These are phyloP conservation scores for Bubo bubo DNA, from an alignment of 2,113 vertebrate genomes.

Conservation along the genomic window DNA sequence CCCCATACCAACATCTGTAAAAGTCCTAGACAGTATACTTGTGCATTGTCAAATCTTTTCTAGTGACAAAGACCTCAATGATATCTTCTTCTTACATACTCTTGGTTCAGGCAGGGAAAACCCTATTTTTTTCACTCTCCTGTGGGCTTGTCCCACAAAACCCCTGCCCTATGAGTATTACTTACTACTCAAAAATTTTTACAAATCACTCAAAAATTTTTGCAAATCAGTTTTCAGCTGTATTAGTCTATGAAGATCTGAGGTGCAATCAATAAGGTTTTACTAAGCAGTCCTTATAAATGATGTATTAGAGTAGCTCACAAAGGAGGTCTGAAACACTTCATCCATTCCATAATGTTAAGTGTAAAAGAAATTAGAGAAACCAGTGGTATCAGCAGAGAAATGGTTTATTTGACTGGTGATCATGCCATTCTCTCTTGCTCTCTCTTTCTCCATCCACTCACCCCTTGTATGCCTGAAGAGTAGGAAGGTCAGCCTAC, in stretches of 20 bases:
- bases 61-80: background rate
- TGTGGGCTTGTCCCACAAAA: background rate
- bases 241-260: background rate
- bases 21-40: background rate
- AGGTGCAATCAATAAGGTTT: background rate
- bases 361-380: background rate
- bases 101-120: background rate
- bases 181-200: background rate
- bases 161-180: background rate
- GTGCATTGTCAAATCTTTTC: background rate
- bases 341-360: background rate
- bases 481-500: background rate
- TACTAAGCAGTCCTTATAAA: background rate
- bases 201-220: background rate
- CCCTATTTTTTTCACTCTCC: background rate
- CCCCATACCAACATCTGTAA: background rate
- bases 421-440: background rate
- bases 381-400: background rate
- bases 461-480: accelerated
- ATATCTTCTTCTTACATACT: background rate
- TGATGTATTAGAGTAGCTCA: background rate
- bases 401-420: background rate
- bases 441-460: background rate
- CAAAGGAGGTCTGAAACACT: background rate
- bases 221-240: background rate